These are phyloP conservation scores for Epiperipatus broadwayi DNA, from an alignment of 2,888 invertebrate species.

Conservation along the genomic window DNA sequence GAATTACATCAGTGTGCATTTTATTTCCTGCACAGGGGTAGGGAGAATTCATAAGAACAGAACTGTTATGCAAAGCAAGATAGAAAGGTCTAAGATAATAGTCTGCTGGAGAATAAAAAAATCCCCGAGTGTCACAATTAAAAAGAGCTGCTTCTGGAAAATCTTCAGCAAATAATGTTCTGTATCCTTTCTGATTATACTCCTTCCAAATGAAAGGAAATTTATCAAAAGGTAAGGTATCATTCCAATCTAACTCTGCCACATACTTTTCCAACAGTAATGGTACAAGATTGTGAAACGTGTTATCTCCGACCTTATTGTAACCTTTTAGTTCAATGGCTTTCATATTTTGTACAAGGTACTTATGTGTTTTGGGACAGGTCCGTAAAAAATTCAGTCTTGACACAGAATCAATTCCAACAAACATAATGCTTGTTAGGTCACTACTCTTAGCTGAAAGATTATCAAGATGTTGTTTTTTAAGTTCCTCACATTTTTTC, in stretches of 20 bases:
- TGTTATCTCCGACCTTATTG: conserved; percentile 84
- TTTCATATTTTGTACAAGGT: conserved; percentile 38
- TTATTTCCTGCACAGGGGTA: conserved; percentile 50
- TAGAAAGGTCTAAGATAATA: conserved; percentile 60
- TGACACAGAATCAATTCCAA: conserved; percentile 70
- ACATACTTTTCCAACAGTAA: conserved; percentile 57
- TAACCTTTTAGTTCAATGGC: conserved; percentile 65
- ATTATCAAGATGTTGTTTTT: too few species aligned
- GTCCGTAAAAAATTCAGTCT: conserved; percentile 63
- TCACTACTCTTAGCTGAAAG: too few species aligned
- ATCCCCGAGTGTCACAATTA: conserved; percentile 56
- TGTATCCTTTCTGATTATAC: conserved; percentile 48
- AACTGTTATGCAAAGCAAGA: conserved; percentile 29
- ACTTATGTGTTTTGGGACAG: conserved; percentile 49
- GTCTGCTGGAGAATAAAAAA: conserved; percentile 57
- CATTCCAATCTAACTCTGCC: too few species aligned
- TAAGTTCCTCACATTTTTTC: conserved; percentile 6
- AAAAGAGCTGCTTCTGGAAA: conserved; percentile 56
- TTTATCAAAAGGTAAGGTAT: too few species aligned
- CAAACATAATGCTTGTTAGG: conserved; percentile 53
- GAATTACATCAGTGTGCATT: conserved; percentile 45
- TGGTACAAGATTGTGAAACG: conserved; percentile 70
- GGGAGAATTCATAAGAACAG: too few species aligned
- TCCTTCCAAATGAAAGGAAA: conserved; percentile 70
- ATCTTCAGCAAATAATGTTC: conserved; percentile 66